Conservation (phyloP, 2,113 vertebrate genomes). For the Rostratula benghalensis region DNA sequence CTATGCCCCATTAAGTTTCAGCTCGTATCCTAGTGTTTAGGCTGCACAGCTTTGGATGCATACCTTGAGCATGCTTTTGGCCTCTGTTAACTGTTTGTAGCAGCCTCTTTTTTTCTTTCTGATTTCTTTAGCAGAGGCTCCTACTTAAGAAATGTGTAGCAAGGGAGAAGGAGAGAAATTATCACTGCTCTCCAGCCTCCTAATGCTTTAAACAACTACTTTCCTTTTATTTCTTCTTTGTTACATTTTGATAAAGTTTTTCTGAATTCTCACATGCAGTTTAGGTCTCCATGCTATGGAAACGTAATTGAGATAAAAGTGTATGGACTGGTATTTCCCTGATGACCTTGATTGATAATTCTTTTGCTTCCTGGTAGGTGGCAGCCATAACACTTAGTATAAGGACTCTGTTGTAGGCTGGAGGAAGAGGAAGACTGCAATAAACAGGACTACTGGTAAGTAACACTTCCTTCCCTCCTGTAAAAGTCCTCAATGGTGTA, state of each 20-base stretch:
- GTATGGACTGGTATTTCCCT: background rate
- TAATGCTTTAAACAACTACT: background rate
- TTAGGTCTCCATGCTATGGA: background rate
- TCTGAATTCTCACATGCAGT: background rate
- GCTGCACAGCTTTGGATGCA: background rate
- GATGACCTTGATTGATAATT: slow-evolving; percentile 63
- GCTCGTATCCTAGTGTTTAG: background rate
- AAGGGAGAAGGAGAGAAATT: background rate
- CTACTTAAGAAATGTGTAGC: background rate
- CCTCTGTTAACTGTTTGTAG: background rate
- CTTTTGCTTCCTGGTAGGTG: slow-evolving; percentile 76
- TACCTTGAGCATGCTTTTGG: background rate
- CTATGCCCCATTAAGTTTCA: background rate
- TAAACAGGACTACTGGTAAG: slow-evolving; percentile 60
- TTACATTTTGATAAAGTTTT: background rate
- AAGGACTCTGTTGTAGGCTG: slow-evolving; percentile 71
- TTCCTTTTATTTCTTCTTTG: background rate
- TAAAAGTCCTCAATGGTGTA: background rate
- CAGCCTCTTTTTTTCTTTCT: background rate
- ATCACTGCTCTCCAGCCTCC: background rate
- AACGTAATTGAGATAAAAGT: slow-evolving; percentile 18
- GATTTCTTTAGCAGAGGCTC: background rate
- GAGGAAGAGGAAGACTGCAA: slow-evolving; percentile 62
- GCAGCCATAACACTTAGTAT: slow-evolving; percentile 63
- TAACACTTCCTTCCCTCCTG: background rate